These are phyloP conservation scores for Pyrgus malvae DNA, from an alignment of 2,888 invertebrate species.

Conservation along the genomic window DNA sequence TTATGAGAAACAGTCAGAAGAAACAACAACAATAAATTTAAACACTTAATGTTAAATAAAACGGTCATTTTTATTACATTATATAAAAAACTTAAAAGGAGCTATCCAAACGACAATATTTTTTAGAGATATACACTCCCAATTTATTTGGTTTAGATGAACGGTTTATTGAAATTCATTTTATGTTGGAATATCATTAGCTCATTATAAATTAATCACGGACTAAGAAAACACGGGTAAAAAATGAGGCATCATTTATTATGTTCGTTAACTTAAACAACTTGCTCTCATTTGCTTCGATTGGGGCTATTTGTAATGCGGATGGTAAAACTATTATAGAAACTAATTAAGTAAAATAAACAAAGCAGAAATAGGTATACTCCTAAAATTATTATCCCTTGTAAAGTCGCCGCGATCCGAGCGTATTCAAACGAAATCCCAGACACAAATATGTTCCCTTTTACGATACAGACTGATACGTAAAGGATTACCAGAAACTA, in stretches of 20 bases:
- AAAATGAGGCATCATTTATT: conserved; percentile 28
- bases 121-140: conserved; percentile 20
- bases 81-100: conserved; percentile 35
- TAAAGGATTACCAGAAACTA: conserved; percentile 60
- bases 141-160: conserved; percentile 15
- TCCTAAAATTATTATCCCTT: conserved; percentile 40
- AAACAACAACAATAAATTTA: conserved; percentile 67
- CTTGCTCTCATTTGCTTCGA: conserved; percentile 23
- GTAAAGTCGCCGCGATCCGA: conserved; percentile 43
- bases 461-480: conserved; percentile 52
- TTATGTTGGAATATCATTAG: conserved; percentile 24
- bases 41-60: conserved; percentile 63
- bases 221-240: conserved; percentile 23
- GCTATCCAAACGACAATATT: conserved; percentile 51
- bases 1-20: conserved; percentile 48
- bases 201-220: conserved; percentile 26
- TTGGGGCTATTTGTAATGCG: conserved; percentile 22
- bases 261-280: conserved; percentile 27
- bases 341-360: conserved; percentile 25
- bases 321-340: conserved; percentile 21
- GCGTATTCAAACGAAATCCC: conserved; percentile 52
- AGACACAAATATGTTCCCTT: conserved; percentile 56
- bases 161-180: conserved; percentile 21
- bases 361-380: conserved; percentile 28
- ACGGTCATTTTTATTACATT: conserved; percentile 58